Evolutionary conservation across 2,113 vertebrate genomes (phyloP).

Genomic region (Sporophila hypoxantha): DNA sequence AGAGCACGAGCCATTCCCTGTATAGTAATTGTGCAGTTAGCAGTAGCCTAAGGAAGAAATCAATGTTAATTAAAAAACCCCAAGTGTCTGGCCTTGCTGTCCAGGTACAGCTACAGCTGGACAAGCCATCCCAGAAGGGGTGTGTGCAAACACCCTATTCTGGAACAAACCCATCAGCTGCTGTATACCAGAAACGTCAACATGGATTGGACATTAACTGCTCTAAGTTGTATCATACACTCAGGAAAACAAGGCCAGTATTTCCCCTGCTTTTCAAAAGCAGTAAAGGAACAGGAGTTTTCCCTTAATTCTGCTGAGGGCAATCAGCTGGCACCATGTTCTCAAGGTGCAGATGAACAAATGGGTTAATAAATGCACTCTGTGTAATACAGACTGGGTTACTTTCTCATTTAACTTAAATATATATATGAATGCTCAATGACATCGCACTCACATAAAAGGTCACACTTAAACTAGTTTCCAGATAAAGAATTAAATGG

Average conservation of each 20-base stretch:
- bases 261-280: background rate
- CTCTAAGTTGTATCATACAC: background rate
- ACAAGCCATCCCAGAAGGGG: background rate
- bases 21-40: background rate
- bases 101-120: background rate
- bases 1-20: background rate
- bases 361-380: background rate
- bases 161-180: background rate
- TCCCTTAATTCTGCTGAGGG: background rate
- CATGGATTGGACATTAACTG: background rate
- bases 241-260: background rate
- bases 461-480: background rate
- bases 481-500: background rate
- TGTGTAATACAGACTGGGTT: background rate
- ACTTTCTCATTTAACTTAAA: background rate
- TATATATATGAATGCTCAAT: background rate
- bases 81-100: background rate
- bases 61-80: background rate
- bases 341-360: background rate
- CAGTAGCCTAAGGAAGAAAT: background rate
- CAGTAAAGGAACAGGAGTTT: background rate
- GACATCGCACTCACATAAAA: background rate
- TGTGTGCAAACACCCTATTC: background rate
- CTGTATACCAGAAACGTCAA: fast-evolving
- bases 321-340: background rate